A percentile compares a stretch with the other conserved stretches of the same genome.
Evolutionary conservation across 2,888 invertebrate species (phyloP).

Genomic region (Melitaea athalia): DNA sequence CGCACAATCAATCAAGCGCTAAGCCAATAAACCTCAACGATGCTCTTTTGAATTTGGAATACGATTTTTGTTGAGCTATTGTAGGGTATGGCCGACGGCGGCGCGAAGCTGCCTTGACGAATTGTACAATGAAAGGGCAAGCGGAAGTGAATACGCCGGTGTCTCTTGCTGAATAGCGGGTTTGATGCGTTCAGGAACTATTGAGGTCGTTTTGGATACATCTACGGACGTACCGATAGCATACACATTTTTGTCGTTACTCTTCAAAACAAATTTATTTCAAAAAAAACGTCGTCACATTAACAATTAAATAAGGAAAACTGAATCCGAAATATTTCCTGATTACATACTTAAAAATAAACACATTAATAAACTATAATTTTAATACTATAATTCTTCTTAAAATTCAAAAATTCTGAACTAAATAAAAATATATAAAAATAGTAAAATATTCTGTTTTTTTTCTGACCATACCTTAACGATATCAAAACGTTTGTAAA

Average conservation of each 20-base stretch:
- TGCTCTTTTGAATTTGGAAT: conserved; percentile 80
- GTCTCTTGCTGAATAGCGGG: conserved; percentile 70
- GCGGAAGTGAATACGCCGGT: conserved; percentile 73
- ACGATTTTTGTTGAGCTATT: conserved; percentile 75
- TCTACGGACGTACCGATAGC: conserved; percentile 41
- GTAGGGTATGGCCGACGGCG: conserved; percentile 73
- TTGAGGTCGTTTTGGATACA: conserved; percentile 60
- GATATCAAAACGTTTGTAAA: conserved; percentile 57
- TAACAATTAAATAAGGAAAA: too few relatives aligned
- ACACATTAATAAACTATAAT: neutral
- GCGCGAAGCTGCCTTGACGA: conserved; percentile 71
- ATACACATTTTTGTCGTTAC: conserved; percentile 8
- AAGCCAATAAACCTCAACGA: conserved; percentile 83
- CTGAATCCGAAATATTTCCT: too few relatives aligned
- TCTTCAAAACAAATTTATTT: neutral
- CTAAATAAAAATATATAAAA: too few relatives aligned
- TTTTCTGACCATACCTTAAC: conserved; percentile 36
- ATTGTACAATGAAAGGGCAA: conserved; percentile 75
- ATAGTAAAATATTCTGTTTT: neutral
- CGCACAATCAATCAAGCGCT: conserved; percentile 83
- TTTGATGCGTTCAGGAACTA: conserved; percentile 71
- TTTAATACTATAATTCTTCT: neutral
- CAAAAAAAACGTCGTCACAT: neutral
- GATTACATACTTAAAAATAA: neutral
- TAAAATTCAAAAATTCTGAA: neutral